Percentiles rank a stretch among this genome's conserved stretches.
Conservation (phyloP, 2,797 vertebrate species). For the Microtus agrestis region DNA sequence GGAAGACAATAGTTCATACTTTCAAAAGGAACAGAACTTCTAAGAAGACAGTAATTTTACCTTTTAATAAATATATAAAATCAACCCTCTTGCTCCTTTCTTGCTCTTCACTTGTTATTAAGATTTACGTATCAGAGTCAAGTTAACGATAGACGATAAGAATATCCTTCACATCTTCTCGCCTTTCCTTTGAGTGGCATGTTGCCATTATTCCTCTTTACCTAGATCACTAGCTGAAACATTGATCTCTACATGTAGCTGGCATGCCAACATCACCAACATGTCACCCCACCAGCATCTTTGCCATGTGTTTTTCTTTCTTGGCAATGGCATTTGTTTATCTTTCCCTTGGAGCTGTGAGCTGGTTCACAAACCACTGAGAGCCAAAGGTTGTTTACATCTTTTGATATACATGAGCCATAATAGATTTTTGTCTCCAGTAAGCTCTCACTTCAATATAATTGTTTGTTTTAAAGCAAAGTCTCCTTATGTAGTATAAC, state of each 20-base stretch:
- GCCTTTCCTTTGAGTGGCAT: neutral
- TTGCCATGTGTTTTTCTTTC: neutral
- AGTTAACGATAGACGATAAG: neutral
- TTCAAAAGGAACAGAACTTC: neutral
- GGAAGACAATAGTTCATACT: neutral
- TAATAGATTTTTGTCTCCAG: neutral
- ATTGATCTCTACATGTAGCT: neutral
- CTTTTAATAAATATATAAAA: slow-evolving; percentile 11
- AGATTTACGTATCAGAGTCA: neutral
- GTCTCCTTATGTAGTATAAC: too few relatives aligned
- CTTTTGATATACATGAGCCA: neutral
- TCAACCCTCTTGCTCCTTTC: neutral
- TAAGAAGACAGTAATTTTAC: neutral
- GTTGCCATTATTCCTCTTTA: neutral
- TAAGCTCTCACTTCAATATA: neutral
- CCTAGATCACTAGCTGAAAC: neutral
- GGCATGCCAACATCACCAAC: rapidly evolving
- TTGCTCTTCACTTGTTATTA: neutral
- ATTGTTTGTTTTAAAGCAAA: neutral
- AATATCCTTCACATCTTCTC: neutral
- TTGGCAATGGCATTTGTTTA: neutral
- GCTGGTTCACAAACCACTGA: neutral
- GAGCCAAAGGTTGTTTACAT: neutral
- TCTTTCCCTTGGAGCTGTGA: neutral
- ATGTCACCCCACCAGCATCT: rapidly evolving